Base-by-base conservation (phyloP, 1,140 invertebrate genomes). In the Formica selysi region DNA sequence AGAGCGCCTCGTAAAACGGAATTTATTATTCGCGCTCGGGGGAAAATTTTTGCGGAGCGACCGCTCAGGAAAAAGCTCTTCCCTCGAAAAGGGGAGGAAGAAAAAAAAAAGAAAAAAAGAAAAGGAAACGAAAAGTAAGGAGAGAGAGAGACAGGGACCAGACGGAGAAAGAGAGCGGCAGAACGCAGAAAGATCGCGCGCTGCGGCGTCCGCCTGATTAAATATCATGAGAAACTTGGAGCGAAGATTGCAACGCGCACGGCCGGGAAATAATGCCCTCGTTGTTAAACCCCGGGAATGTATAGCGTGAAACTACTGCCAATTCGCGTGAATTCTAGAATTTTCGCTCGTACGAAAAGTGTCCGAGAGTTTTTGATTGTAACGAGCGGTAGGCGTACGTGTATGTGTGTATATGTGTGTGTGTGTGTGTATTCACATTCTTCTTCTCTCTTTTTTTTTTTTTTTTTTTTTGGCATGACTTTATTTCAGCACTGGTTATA, bases 1-100 rank as follows among this genome's bases (percentile, higher is more conserved):
- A 67, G 76, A 85, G 84, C 76, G 68, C 79, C 79, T 83, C 79
- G 79, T 83, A 83, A 83, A 83, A 83, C 79, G 79, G 79, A 83
- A 83, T 83, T 83, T 83, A 83, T 83, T 83, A 83, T 83, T 83
- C 79, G 79, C 68, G 79, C 79, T 74, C 38, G 79, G 68, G 79
- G 79, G 68, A 74, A 74, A 83, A 83, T 83, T 83, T 83, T 83
- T 83, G 79, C 79, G 79, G 79, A 83, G 68, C 79, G 79, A 59
- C 79, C 79, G 79, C 79, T 83, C 79, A 22, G 38, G 68, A 61
- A 74, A 71, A 62, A 83, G 68, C 68, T 70, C 65, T 48, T 74
- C 38, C 38, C 79, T 74, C 68, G 68, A 70, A 70, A 70, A 80
- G 22, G 13, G 22, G 32, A 11, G 41, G 44, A 64, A 44, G 70